These are phyloP conservation scores for Lanistes nyassanus DNA, from an alignment of 1,140 invertebrate genomes.

Conservation along the genomic window DNA sequence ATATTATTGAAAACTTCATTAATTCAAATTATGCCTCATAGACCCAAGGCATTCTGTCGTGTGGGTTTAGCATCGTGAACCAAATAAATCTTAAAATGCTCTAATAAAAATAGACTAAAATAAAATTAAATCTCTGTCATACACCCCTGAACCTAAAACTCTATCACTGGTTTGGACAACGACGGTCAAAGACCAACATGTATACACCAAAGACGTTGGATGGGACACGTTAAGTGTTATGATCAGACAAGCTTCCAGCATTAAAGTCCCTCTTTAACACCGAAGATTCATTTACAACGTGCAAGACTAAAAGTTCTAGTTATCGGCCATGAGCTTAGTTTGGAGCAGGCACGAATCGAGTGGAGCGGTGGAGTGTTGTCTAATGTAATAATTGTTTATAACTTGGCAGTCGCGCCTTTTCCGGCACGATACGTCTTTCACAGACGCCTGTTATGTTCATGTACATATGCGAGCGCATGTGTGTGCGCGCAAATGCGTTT, in stretches of 20 bases:
- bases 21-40: no score
- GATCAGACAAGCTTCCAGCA: no score
- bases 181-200: constrained; percentile 6
- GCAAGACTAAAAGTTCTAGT: neutral
- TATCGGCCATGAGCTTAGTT: neutral
- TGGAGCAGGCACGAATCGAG: neutral
- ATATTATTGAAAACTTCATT: no score
- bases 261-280: no score
- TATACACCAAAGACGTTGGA: neutral
- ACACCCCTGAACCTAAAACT: neutral
- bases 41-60: no score
- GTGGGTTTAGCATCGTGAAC: no score
- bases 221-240: no score
- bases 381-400: neutral
- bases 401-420: neutral
- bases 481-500: no score
- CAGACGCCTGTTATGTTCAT: neutral
- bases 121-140: no score
- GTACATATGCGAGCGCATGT: neutral
- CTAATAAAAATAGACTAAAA: no score
- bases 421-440: neutral
- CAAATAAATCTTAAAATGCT: no score
- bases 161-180: neutral
- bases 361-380: neutral
- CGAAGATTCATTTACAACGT: neutral